A percentile compares a stretch with the other conserved stretches of the same genome.
Conservation (phyloP, 1,140 invertebrate species). For the Drosophila baimaii region DNA sequence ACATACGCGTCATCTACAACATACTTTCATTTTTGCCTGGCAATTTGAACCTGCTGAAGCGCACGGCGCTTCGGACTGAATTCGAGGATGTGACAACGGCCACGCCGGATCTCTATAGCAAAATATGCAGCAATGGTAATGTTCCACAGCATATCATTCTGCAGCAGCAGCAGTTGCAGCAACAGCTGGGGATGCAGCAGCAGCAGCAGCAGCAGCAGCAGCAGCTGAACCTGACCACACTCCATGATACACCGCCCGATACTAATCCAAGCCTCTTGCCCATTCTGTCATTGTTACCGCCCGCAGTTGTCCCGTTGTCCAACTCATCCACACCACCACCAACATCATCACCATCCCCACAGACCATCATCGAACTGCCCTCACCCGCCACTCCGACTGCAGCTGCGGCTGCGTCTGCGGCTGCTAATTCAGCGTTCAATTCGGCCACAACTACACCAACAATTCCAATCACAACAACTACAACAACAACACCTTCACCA, state of each 20-base stretch:
- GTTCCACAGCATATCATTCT: slow-evolving; percentile 65
- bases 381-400: slow-evolving; percentile 28
- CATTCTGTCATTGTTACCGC: slow-evolving; percentile 77
- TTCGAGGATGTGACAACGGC: slow-evolving; percentile 84
- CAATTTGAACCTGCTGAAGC: slow-evolving; percentile 83
- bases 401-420: slow-evolving; percentile 1
- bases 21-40: slow-evolving; percentile 84
- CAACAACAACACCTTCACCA: slow-evolving; percentile 50
- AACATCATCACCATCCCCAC: slow-evolving; percentile 45
- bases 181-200: slow-evolving; percentile 55
- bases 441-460: slow-evolving; percentile 41
- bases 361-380: slow-evolving; percentile 50
- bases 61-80: slow-evolving; percentile 83
- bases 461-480: slow-evolving; percentile 29
- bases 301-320: slow-evolving; percentile 72
- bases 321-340: slow-evolving; percentile 62
- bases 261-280: slow-evolving; percentile 75
- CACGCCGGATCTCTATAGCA: slow-evolving; percentile 84
- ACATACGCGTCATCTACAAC: slow-evolving; percentile 84
- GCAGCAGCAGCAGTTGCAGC: slow-evolving; percentile 43
- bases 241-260: slow-evolving; percentile 54
- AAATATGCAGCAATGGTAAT: slow-evolving; percentile 85
- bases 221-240: slow-evolving; percentile 49
- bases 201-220: slow-evolving; percentile 56
- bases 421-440: slow-evolving; percentile 19